Percentiles rank a stretch among this genome's conserved stretches.
Evolutionary conservation across 2,888 invertebrate species (phyloP).

Genomic region (Caenorhabditis uteleia): DNA sequence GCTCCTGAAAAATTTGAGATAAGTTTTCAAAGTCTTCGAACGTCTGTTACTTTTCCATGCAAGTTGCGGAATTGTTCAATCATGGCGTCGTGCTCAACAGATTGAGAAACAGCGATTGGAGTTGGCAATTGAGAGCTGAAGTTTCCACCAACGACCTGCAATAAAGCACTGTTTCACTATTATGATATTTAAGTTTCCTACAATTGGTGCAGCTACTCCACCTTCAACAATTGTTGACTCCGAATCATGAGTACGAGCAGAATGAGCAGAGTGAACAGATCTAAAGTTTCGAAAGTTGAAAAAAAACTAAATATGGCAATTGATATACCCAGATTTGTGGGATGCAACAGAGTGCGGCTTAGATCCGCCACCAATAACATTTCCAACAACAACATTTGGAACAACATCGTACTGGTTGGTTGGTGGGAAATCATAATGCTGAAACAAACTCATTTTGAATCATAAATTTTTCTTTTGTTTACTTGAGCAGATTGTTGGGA

Average conservation of each 20-base stretch:
- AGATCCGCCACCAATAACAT: slow-evolving; percentile 10
- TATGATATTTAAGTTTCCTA: background rate
- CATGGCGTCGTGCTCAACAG: slow-evolving; percentile 37
- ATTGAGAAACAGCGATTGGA: slow-evolving; percentile 33
- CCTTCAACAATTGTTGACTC: slow-evolving; percentile 32
- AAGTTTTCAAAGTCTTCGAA: background rate
- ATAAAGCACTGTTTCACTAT: background rate
- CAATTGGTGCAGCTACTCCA: slow-evolving; percentile 28
- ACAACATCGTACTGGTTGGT: slow-evolving; percentile 27
- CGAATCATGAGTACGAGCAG: slow-evolving; percentile 25
- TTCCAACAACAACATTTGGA: slow-evolving; percentile 16
- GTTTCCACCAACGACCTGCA: slow-evolving; percentile 16
- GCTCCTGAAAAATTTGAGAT: slow-evolving; percentile 10
- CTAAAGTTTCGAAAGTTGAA: no score
- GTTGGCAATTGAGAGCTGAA: slow-evolving; percentile 18
- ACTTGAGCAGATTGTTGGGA: slow-evolving; percentile 42
- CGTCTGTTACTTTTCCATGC: slow-evolving; percentile 20
- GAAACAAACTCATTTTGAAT: background rate
- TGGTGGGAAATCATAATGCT: slow-evolving; percentile 35
- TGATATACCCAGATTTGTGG: slow-evolving; percentile 2
- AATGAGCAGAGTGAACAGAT: no score
- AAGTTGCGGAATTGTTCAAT: slow-evolving; percentile 39
- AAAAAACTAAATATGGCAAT: background rate
- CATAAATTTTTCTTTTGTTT: background rate
- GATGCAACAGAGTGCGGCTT: slow-evolving; percentile 18